Percentiles rank a stretch among this genome's conserved stretches.
phyloP scores from a whole-genome alignment of 92 coral and sea anemone species.

The Desmophyllum pertusum region DNA sequence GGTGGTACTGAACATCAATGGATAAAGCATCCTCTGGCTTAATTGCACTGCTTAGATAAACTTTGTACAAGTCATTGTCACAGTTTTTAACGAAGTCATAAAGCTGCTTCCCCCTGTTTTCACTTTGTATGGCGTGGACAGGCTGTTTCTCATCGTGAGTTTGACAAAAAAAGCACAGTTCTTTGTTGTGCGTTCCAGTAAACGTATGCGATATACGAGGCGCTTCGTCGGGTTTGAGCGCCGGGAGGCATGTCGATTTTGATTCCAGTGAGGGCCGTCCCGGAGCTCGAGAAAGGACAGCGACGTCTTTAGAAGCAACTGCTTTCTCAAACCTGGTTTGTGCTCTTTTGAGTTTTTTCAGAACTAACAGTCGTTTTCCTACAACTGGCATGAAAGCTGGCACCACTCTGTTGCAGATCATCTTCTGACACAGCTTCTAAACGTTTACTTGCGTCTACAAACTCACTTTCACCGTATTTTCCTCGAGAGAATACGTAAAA shows the following conservation, averaged over 20 bases:
- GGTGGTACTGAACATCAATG: constrained; percentile 57
- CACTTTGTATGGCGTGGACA: constrained; percentile 49
- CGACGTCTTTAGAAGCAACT: constrained; percentile 41
- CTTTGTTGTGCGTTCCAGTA: constrained; percentile 43
- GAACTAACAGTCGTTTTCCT: constrained; percentile 40
- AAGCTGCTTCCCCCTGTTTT: constrained; percentile 54
- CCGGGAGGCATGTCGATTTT: constrained; percentile 22
- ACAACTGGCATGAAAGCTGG: constrained; percentile 43
- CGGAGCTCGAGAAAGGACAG: constrained; percentile 27
- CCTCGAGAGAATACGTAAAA: constrained; percentile 27
- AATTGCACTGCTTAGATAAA: constrained; percentile 50
- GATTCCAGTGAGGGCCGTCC: constrained; percentile 51
- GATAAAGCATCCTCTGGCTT: constrained; percentile 58
- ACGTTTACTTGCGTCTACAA: constrained; percentile 28
- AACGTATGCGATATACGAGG: constrained; percentile 35
- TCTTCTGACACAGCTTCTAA: constrained; percentile 42
- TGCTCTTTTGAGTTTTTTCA: constrained; percentile 42
- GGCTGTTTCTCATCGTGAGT: constrained; percentile 37
- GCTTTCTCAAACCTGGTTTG: constrained; percentile 52
- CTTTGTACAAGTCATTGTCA: constrained; percentile 55
- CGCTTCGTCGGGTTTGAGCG: neutral
- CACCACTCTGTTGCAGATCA: constrained; percentile 34
- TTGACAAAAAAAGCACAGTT: constrained; percentile 53
- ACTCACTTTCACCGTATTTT: constrained; percentile 38
- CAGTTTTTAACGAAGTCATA: constrained; percentile 50